These are phyloP conservation scores for Akabosia matsudoensis DNA, from an alignment of 1,140 invertebrate genomes.

Conservation along the genomic window DNA sequence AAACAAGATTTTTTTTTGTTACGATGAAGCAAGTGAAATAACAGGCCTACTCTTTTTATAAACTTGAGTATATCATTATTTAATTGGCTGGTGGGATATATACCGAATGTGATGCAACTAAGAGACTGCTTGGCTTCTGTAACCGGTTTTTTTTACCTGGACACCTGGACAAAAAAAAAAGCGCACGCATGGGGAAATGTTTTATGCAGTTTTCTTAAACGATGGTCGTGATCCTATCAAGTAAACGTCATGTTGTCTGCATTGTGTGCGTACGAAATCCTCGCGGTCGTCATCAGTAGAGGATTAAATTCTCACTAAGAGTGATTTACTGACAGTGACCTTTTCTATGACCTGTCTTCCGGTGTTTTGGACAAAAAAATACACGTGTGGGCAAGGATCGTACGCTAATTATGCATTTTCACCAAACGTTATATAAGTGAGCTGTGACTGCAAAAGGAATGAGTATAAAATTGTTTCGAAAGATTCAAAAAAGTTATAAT, in stretches of 20 bases:
- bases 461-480: no score
- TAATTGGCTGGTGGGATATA: not conserved
- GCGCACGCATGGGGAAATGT: not conserved
- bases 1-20: not conserved
- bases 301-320: not conserved
- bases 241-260: not conserved
- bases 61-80: not conserved
- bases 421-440: not conserved
- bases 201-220: not conserved
- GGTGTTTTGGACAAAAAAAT: not conserved
- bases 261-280: not conserved
- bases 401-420: not conserved
- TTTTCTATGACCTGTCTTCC: not conserved
- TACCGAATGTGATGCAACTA: not conserved
- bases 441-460: no score
- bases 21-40: no score
- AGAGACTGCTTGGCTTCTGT: conserved; percentile 16
- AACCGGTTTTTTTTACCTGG: conserved; percentile 1
- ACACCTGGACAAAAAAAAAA: not conserved
- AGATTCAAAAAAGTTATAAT: no score
- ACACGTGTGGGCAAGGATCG: no score
- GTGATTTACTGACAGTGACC: not conserved
- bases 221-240: not conserved
- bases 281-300: not conserved
- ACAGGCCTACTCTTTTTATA: no score